These are phyloP conservation scores for Meteorus sp. DNA, from an alignment of 1,140 invertebrate genomes.

Conservation along the genomic window DNA sequence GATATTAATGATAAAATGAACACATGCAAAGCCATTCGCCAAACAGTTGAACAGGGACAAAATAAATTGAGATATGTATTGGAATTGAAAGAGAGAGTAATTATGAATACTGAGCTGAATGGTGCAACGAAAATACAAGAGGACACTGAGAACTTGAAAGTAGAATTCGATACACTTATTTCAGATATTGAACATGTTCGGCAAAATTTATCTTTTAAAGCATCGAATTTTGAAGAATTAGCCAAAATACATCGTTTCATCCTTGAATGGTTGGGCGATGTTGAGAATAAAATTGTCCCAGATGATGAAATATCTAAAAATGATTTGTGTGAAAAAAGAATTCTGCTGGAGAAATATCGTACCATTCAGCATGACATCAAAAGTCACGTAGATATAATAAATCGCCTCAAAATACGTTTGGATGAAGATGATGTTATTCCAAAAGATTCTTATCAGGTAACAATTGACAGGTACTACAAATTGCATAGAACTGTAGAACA, in stretches of 20 bases:
- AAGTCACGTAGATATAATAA: constrained; percentile 73
- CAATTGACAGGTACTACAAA: constrained; percentile 71
- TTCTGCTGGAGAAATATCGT: constrained; percentile 81
- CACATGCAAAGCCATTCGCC: constrained; percentile 79
- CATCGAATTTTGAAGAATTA: constrained; percentile 80
- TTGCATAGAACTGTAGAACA: constrained; percentile 67
- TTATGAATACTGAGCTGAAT: constrained; percentile 86
- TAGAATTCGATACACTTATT: constrained; percentile 84
- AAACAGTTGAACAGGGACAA: constrained; percentile 86
- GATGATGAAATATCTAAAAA: constrained; percentile 73
- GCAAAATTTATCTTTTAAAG: constrained; percentile 70
- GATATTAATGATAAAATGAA: constrained; percentile 85
- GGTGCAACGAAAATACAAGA: constrained; percentile 87
- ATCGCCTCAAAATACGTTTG: constrained; percentile 70
- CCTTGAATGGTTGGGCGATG: constrained; percentile 83
- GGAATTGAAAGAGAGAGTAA: constrained; percentile 90
- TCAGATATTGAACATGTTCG: constrained; percentile 77
- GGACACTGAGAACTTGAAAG: constrained; percentile 83
- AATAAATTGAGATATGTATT: constrained; percentile 86
- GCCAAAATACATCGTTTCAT: constrained; percentile 78
- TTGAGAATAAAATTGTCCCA: constrained; percentile 77
- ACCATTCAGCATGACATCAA: constrained; percentile 76
- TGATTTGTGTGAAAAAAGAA: constrained; percentile 88
- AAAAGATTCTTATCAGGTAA: constrained; percentile 69
- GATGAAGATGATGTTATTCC: constrained; percentile 68